Base-by-base conservation (phyloP, 2,888 invertebrate genomes). In the Spatulosminthurus flaviceps region DNA sequence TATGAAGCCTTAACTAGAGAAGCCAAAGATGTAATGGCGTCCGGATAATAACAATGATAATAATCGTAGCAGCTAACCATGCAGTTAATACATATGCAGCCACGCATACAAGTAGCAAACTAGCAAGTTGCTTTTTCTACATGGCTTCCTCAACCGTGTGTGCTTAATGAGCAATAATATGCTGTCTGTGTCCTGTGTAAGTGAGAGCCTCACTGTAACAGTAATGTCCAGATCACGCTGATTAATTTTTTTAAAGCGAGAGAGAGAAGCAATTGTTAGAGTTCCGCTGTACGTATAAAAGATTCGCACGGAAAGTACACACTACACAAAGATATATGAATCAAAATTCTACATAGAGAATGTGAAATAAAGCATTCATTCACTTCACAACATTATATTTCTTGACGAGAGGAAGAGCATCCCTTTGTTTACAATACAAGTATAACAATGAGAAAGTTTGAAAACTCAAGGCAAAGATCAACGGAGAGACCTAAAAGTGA, bases 171-270 rank as follows among this genome's bases (percentile, higher is more conserved):
- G n/a, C n/a, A 64, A 24, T 19, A 64, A 64, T 64, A 26, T 24
- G 64, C 24, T 22, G 24, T 22, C 11, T 61, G 24, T 24, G 64
- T 64, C 64, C 64, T 64, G 64, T 16, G 28, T 74, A 24, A 29
- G 61, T 60, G 61, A 61, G 60, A 74, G 74, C 29, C 51, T 61
- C 13, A 74, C n/a, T 29, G 28, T 70, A 21, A 42, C 42, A 21
- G 24, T 34, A 74, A 61, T 61, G 60, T 74, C 34, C 61, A 61
- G 74, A 34, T 60, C 61, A 74, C 74, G 61, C 21, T 74, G 61
- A 74, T 74, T 73, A 73, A 51, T 74, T 29, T 74, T 60, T 61
- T 24, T 28, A 51, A 19, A 13, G 51, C 5, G 51, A 9, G 51
- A 16, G 51, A 51, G 51, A 51, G 51, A n/a, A 51, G 51, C 2